A percentile compares a stretch with the other conserved stretches of the same genome.
phyloP scores from a whole-genome alignment of 2,888 invertebrate genomes.

The Timandra comae region DNA sequence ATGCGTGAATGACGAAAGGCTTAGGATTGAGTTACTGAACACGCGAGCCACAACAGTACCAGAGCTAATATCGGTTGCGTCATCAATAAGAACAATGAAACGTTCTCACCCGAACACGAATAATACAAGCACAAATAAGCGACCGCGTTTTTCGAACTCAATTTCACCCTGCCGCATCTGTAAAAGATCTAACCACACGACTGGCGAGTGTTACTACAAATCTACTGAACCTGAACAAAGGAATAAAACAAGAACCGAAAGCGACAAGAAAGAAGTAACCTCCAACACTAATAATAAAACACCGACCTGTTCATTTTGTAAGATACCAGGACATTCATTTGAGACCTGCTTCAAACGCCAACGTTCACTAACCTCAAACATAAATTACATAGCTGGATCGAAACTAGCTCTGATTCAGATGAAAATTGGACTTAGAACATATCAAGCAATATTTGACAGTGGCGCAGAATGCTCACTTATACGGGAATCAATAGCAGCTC shows the following conservation, averaged over 20 bases:
- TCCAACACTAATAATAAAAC: neutral
- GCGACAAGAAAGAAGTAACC: no score
- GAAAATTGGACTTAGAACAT: neutral
- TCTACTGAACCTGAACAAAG: slow-evolving; percentile 3
- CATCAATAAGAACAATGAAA: slow-evolving; percentile 15
- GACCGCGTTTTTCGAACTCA: slow-evolving; percentile 12
- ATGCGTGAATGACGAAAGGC: slow-evolving; percentile 19
- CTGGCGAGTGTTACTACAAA: slow-evolving; percentile 12
- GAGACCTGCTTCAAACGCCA: neutral
- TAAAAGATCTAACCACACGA: slow-evolving; percentile 14
- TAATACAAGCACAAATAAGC: slow-evolving; percentile 4
- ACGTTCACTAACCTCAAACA: neutral
- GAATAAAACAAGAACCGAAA: slow-evolving; percentile 5
- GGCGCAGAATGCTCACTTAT: neutral
- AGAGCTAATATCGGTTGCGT: slow-evolving; percentile 25
- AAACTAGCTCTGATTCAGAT: neutral
- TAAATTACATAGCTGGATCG: neutral
- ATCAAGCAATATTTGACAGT: neutral
- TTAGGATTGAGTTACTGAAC: slow-evolving; percentile 24
- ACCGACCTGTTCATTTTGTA: neutral
- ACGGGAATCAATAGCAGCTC: neutral
- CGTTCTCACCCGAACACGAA: slow-evolving; percentile 7
- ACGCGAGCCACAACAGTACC: slow-evolving; percentile 19
- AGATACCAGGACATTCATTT: neutral
- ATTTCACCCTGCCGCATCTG: slow-evolving; percentile 12